These are phyloP conservation scores for Coremacera marginata DNA, from an alignment of 2,888 invertebrate genomes.

Conservation along the genomic window DNA sequence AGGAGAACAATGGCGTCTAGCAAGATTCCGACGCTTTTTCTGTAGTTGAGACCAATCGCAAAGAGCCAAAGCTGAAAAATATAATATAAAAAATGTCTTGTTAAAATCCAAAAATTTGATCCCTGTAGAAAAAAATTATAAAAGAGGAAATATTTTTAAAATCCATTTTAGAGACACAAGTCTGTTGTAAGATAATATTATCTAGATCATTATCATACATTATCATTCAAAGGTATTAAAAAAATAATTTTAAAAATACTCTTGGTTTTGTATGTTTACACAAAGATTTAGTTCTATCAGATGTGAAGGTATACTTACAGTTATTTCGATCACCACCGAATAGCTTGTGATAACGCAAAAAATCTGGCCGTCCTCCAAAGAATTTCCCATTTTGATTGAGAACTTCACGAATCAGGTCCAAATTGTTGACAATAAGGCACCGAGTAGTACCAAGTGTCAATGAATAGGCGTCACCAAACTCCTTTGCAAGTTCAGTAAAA, in stretches of 20 bases:
- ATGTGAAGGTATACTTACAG: conserved; percentile 76
- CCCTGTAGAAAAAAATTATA: too few species aligned
- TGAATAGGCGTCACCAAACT: conserved; percentile 80
- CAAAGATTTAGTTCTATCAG: not conserved
- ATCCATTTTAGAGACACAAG: too few species aligned
- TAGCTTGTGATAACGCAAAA: conserved; percentile 83
- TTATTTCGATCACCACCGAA: conserved; percentile 88
- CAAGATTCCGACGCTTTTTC: conserved; percentile 81
- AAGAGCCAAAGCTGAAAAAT: conserved; percentile 82
- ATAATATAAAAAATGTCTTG: too few species aligned
- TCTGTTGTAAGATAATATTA: too few species aligned
- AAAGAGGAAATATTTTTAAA: not conserved
- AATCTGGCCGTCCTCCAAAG: conserved; percentile 86
- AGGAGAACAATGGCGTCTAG: conserved; percentile 84
- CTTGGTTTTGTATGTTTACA: not conserved
- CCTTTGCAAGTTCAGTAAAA: conserved; percentile 76
- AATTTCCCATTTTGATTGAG: conserved; percentile 83
- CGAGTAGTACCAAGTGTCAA: conserved; percentile 76
- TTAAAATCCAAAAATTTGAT: too few species aligned
- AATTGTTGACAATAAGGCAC: conserved; percentile 82
- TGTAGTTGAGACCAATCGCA: conserved; percentile 91
- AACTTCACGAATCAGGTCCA: conserved; percentile 79
- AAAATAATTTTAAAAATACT: not conserved
- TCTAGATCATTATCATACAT: too few species aligned
- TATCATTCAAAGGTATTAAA: too few species aligned